Evolutionary conservation across 2,888 invertebrate species (phyloP).

Genomic region (Cantharis rustica): DNA sequence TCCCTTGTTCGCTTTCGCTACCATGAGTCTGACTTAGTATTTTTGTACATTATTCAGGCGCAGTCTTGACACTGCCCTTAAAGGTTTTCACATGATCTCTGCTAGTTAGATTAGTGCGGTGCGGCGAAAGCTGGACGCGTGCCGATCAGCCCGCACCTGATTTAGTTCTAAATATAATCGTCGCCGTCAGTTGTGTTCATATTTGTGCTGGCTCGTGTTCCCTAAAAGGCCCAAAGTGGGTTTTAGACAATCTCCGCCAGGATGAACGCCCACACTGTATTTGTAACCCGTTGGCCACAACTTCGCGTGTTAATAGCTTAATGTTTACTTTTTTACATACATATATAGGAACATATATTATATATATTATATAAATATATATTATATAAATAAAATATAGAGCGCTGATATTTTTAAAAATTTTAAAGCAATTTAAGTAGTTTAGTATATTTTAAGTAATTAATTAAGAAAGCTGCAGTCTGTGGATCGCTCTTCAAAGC

Average conservation of each 20-base stretch:
- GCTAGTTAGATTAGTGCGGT: conserved; percentile 55
- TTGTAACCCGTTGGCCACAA: conserved; percentile 36
- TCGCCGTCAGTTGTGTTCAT: conserved; percentile 36
- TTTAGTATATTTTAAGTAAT: conserved; percentile 37
- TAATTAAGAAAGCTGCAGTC: conserved; percentile 42
- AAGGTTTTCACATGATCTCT: conserved; percentile 58
- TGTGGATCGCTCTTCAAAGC: conserved; percentile 58
- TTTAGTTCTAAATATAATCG: conserved; percentile 35
- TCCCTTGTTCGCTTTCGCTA: conserved; percentile 52
- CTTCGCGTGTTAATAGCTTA: conserved; percentile 51
- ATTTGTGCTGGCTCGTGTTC: conserved; percentile 24
- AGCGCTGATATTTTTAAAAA: conserved; percentile 55
- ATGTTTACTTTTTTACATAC: conserved; percentile 41
- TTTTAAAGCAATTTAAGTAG: conserved; percentile 55
- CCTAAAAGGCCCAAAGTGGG: background rate
- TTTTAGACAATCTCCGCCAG: conserved; percentile 25
- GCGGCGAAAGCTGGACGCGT: conserved; percentile 51
- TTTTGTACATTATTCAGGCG: conserved; percentile 39
- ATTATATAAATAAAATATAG: conserved; percentile 29
- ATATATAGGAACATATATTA: conserved; percentile 32
- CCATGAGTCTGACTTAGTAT: conserved; percentile 45
- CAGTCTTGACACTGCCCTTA: conserved; percentile 43
- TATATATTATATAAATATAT: conserved; percentile 12
- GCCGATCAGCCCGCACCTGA: conserved; percentile 53
- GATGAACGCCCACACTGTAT: conserved; percentile 26